Evolutionary conservation across 1,140 invertebrate species (phyloP).

Genomic region (Drosophila ironensis): DNA sequence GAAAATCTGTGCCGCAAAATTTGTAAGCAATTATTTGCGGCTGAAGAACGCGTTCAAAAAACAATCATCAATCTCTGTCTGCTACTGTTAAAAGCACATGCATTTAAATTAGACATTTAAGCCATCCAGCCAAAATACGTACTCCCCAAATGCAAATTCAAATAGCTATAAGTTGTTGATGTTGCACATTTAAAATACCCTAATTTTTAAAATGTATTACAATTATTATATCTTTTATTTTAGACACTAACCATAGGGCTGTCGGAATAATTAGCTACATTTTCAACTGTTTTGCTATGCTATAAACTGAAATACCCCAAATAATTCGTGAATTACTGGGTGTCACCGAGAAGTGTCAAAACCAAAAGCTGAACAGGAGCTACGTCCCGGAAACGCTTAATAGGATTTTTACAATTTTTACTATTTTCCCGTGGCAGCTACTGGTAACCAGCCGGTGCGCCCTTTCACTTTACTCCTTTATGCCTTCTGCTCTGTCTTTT

Average conservation of each 20-base stretch:
- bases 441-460: constrained; percentile 51
- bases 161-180: no score
- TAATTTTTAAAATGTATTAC: neutral
- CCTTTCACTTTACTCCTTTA: constrained; percentile 23
- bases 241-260: no score
- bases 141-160: constrained; percentile 13
- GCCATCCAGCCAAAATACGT: constrained; percentile 15
- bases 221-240: neutral
- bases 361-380: constrained; percentile 48
- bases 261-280: no score
- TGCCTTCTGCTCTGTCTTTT: constrained; percentile 10
- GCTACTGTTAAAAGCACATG: constrained; percentile 77
- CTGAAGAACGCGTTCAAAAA: constrained; percentile 33
- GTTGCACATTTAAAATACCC: neutral
- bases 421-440: constrained; percentile 71
- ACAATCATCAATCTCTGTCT: constrained; percentile 81
- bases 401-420: constrained; percentile 79
- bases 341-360: constrained; percentile 47
- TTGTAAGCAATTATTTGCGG: constrained; percentile 65
- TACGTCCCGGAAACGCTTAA: constrained; percentile 67
- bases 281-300: no score
- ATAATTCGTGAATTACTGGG: neutral
- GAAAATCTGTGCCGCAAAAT: constrained; percentile 41
- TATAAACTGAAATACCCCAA: neutral
- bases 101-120: constrained; percentile 82